Conservation (phyloP, 2,113 vertebrate species). For the Myanophis thanlyinensis region DNA sequence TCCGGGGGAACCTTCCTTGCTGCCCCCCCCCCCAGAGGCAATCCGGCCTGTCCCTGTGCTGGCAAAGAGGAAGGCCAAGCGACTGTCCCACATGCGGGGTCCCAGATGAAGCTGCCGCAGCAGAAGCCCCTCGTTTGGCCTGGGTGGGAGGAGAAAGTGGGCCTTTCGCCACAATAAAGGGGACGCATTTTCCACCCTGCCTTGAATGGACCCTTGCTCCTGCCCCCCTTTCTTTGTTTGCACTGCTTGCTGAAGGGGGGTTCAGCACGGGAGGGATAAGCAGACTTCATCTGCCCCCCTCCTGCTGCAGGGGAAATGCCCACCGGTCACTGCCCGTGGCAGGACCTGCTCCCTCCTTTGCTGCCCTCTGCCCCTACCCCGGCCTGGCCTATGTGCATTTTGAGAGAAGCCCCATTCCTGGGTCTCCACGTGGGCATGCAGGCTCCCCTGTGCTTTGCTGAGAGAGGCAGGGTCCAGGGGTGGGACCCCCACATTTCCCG, state of each 20-base stretch:
- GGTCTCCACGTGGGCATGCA: not conserved
- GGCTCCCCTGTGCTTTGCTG: not conserved
- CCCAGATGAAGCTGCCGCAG: not conserved
- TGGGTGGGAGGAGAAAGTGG: not conserved
- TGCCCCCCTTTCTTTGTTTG: not conserved
- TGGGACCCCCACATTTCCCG: not conserved
- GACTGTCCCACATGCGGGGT: not conserved
- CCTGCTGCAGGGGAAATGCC: not conserved
- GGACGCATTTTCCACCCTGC: not conserved
- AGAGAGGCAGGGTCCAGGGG: not conserved
- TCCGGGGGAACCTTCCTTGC: not conserved
- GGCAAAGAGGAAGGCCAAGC: not conserved
- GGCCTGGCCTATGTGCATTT: not conserved
- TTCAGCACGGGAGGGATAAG: no score
- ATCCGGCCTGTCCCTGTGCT: not conserved
- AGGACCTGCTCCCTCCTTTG: not conserved
- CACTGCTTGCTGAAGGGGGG: not conserved
- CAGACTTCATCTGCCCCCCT: not conserved
- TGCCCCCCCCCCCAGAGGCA: not conserved
- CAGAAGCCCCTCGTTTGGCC: not conserved
- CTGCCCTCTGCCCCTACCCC: not conserved
- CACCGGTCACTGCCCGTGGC: not conserved
- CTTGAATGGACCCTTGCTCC: not conserved
- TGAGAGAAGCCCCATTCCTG: no score
- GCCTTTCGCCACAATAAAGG: not conserved